Evolutionary conservation across 1,140 invertebrate species (phyloP).

Genomic region (Drosophila malerkotliana): DNA sequence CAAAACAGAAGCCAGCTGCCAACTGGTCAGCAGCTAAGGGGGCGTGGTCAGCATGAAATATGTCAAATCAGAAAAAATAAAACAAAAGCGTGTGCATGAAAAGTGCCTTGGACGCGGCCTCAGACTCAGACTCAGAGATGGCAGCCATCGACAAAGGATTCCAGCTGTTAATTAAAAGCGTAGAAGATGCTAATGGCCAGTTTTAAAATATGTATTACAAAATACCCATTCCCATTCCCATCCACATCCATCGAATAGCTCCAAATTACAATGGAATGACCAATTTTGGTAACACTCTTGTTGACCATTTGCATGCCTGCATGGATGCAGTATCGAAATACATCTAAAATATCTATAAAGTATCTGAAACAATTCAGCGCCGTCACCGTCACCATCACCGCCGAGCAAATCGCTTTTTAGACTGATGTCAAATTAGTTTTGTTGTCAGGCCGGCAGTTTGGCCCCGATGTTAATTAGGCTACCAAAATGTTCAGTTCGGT

Average conservation of each 20-base stretch:
- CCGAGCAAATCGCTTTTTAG: background rate
- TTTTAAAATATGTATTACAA: too few relatives aligned
- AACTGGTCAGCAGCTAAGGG: conserved; percentile 13
- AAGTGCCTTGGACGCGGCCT: too few relatives aligned
- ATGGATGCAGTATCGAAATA: background rate
- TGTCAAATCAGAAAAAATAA: conserved; percentile 32
- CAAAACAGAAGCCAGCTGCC: conserved; percentile 50
- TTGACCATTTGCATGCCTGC: background rate
- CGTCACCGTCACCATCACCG: too few relatives aligned
- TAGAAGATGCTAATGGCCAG: background rate
- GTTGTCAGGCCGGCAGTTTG: conserved; percentile 17
- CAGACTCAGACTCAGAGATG: conserved; percentile 26
- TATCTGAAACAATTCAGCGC: background rate
- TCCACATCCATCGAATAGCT: background rate
- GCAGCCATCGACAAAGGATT: conserved; percentile 12
- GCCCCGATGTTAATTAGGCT: conserved; percentile 49
- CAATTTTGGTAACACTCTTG: background rate
- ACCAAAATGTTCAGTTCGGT: background rate
- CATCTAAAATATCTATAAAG: background rate
- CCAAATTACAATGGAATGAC: background rate
- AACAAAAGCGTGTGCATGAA: background rate
- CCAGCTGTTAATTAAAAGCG: conserved; percentile 21
- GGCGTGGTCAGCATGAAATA: conserved; percentile 36
- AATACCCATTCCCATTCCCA: too few relatives aligned
- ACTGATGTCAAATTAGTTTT: conserved; percentile 37